phyloP scores from a whole-genome alignment of 2,797 vertebrate species.

The Synaphobranchus kaupii region DNA sequence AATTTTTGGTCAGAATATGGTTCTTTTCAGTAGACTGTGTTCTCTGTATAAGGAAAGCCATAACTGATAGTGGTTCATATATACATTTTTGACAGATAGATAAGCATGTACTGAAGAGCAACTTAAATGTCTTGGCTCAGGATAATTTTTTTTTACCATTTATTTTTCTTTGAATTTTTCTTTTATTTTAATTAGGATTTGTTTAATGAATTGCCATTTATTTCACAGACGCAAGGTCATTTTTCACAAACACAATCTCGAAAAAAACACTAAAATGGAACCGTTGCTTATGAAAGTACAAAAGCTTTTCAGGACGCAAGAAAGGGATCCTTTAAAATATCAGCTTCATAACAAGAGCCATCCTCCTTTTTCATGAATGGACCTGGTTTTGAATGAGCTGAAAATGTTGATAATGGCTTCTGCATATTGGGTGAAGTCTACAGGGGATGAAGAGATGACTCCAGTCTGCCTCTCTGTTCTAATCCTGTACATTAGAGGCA shows the following conservation, averaged over 20 bases:
- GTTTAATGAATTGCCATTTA: neutral
- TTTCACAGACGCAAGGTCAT: neutral
- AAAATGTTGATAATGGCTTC: conserved; percentile 66
- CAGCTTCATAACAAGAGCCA: neutral
- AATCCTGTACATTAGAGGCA: conserved; percentile 73
- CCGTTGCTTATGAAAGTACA: conserved; percentile 5
- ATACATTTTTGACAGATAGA: neutral
- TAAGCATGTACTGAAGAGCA: neutral
- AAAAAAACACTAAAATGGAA: neutral
- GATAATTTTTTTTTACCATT: neutral
- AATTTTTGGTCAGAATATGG: neutral
- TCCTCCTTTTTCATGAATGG: conserved; percentile 35
- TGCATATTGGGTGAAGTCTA: conserved; percentile 74
- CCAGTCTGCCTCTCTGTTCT: conserved; percentile 75
- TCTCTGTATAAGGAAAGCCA: neutral
- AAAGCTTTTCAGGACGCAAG: conserved; percentile 18
- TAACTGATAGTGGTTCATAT: neutral
- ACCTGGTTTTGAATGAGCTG: conserved; percentile 25
- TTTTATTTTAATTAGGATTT: neutral
- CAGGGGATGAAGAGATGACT: conserved; percentile 58
- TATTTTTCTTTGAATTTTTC: neutral
- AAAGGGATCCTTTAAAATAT: neutral
- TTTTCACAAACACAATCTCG: neutral
- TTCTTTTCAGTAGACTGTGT: neutral
- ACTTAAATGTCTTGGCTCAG: neutral